Evolutionary conservation across 2,113 vertebrate species (phyloP).

Genomic region (Brienomyrus longianalis): DNA sequence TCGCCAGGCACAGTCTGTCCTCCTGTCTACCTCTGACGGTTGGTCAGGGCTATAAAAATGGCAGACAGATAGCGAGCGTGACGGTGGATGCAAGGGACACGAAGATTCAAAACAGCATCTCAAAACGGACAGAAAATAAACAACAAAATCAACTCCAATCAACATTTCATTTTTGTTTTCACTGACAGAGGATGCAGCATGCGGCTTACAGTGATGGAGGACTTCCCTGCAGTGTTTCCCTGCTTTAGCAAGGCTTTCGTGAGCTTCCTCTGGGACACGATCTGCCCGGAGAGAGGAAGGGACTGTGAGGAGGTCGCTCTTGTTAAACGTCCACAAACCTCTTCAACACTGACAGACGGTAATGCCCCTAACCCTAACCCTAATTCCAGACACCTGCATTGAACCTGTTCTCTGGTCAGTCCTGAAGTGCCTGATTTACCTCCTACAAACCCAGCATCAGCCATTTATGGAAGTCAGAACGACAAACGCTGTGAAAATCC

Average conservation of each 20-base stretch:
- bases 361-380: neutral
- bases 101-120: neutral
- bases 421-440: neutral
- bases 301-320: neutral
- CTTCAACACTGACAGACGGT: neutral
- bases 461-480: neutral
- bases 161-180: neutral
- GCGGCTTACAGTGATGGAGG: constrained; percentile 84
- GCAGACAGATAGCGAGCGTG: neutral
- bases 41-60: neutral
- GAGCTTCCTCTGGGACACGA: constrained; percentile 94
- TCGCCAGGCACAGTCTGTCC: neutral
- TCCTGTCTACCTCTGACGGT: neutral
- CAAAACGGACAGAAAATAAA: neutral
- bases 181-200: neutral
- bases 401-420: neutral
- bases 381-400: neutral
- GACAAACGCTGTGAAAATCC: neutral
- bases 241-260: constrained; percentile 91
- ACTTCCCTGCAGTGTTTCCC: constrained; percentile 90
- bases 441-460: neutral
- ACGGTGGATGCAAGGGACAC: neutral
- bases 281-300: constrained; percentile 62
- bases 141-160: neutral
- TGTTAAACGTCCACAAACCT: neutral